Evolutionary conservation across 2,113 vertebrate genomes (phyloP), one percentile per base, ranked within the genome.

Genomic region (Aspidoscelis tigris): DNA sequence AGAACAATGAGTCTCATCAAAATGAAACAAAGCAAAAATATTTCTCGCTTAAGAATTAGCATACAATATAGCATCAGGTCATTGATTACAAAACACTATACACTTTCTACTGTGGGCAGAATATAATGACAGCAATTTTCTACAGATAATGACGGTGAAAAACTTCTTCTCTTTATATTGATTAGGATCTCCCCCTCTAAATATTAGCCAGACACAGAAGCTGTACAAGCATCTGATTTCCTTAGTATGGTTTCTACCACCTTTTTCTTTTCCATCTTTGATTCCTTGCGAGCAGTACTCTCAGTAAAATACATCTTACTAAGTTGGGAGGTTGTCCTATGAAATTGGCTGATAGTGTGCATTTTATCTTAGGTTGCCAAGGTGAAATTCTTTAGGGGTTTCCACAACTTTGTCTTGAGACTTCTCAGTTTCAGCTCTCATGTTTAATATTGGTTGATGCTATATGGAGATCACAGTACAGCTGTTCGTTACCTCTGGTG

Each of bases 51-150:
- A 97, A 96, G 97, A 96, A 97, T 96, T 96, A 98, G 98, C 97
- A 98, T 98, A 99, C 97, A 99, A 99, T 99, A 97, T 99, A 97
- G 97, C 97, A 95, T 98, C 97, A 97, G 98, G 97, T 97, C 98
- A 97, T 96, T 97, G 97, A 96, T 97, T 97, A 97, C 96, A 97
- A 96, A 96, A 98, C 97, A 97, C 97, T 97, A 97, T 97, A 97
- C 97, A 97, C 97, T 97, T 97, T 97, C 97, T 97, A 96, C 97
- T 97, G 98, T 97, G 97, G 97, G 97, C 97, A 95, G 96, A 96
- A 97, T 97, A 96, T 97, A 96, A 96, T 96, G 96, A 97, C 96
- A 96, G 97, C 97, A 97, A 95, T 95, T 96, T 96, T 96, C 94
- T 96, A 96, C 97, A 97, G 97, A 94, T 97, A 96, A 96, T 2